Percentiles rank a stretch among this genome's conserved stretches.
These are phyloP conservation scores for Jaculus jaculus DNA, from an alignment of 2,113 vertebrate species.

Conservation along the genomic window DNA sequence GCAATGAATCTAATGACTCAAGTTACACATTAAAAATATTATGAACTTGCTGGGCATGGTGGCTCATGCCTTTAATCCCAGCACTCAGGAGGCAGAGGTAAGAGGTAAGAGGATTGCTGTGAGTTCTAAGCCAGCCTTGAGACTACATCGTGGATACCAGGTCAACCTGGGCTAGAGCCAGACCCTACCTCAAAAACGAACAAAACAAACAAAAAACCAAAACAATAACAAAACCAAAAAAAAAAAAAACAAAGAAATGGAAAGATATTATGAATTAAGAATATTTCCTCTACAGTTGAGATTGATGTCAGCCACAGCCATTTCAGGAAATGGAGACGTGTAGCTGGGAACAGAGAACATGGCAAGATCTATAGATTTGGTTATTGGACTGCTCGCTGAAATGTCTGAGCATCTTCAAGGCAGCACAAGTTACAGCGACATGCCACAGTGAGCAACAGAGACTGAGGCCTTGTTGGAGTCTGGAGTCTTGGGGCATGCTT, in stretches of 20 bases:
- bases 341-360: background rate
- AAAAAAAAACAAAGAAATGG: no score
- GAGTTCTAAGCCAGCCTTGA: no score
- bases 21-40: conserved; percentile 32
- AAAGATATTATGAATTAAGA: background rate
- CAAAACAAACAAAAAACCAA: no score
- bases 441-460: background rate
- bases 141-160: no score
- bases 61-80: no score
- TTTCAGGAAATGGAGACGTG: conserved; percentile 4
- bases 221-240: no score
- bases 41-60: background rate
- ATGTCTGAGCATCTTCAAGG: background rate
- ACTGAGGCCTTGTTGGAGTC: background rate
- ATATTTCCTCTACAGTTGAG: background rate
- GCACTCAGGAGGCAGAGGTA: no score
- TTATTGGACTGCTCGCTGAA: background rate
- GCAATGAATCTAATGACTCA: background rate
- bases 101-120: no score
- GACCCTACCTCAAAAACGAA: no score
- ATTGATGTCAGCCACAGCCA: background rate
- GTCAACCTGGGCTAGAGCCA: no score
- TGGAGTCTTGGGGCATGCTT: background rate
- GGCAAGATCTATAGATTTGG: background rate
- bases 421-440: background rate